Evolutionary conservation across 2,888 invertebrate species (phyloP), one percentile per base, ranked within the genome.

Genomic region (Craniophora ligustri): DNA sequence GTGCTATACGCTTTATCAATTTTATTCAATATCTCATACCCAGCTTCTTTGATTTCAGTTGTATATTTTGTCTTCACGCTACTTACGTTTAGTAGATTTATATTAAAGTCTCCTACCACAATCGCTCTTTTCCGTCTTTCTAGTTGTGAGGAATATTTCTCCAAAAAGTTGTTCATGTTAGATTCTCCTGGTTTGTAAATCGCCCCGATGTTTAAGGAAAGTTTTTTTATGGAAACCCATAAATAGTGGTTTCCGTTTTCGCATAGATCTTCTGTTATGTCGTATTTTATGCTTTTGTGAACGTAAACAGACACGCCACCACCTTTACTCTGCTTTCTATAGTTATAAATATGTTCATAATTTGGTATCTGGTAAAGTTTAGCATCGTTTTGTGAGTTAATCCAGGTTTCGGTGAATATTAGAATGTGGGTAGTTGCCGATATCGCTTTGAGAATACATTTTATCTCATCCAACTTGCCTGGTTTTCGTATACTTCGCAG

Each of bases 391-490:
- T 51, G 31, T 0, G 44, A 36, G 1, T 1, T 53, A n/a, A 46
- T 46, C 45, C 53, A 53, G 0, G 40, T 46, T 13, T 53, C 53
- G 2, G 53, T 30, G 13, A 53, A 44, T n/a, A 53, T 16, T 6
- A 21, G 3, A 2, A 40, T 2, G n/a, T 46, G 46, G 5, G 14
- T 21, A 15, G 40, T 40, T 7, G 6, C 10, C 15, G 10, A 6
- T 26, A 28, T 46, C 7, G 53, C 28, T n/a, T 41, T 34, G 21
- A 54, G 2, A 13, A 36, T n/a, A 10, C 46, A 46, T 41, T 53
- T 45, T 14, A 45, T 40, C 21, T 46, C 51, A 14, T 53, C n/a
- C n/a, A n/a, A n/a, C n/a, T n/a, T n/a, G n/a, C n/a, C n/a, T n/a
- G n/a, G n/a, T n/a, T n/a, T n/a, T n/a, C n/a, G n/a, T n/a, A n/a